Percentiles rank a stretch among this genome's conserved stretches.
phyloP scores from a whole-genome alignment of 2,888 invertebrate genomes.

The Omphaloscelis lunosa region DNA sequence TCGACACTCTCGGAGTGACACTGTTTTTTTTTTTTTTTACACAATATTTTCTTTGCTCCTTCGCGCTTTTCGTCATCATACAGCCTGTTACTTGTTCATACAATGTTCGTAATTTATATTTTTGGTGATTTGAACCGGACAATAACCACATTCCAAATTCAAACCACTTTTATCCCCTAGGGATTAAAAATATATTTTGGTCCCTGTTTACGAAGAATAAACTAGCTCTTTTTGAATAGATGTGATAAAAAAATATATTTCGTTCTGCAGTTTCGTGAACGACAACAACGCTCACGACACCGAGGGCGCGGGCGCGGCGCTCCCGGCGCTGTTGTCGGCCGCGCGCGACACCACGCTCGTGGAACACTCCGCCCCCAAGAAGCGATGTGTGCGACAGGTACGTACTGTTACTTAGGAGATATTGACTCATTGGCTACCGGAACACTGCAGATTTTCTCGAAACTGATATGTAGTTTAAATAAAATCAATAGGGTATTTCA shows the following conservation, averaged over 20 bases:
- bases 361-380: conserved; percentile 68
- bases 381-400: conserved; percentile 70
- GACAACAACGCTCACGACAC: conserved; percentile 3
- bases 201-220: no score
- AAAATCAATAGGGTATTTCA: neutral
- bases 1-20: no score
- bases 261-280: conserved; percentile 17
- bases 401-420: neutral
- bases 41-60: no score
- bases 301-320: conserved; percentile 34
- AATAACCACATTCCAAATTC: no score
- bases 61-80: no score
- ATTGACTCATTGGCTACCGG: neutral
- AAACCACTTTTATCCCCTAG: no score
- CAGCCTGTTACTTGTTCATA: no score
- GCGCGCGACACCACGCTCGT: conserved; percentile 67
- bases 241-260: neutral
- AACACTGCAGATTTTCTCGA: neutral
- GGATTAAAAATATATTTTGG: no score
- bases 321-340: conserved; percentile 68
- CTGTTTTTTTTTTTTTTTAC: no score
- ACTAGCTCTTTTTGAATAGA: no score
- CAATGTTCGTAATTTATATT: no score
- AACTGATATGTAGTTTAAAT: neutral
- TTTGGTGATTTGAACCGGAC: no score